Evolutionary conservation across 2,113 vertebrate species (phyloP), one percentile per base, ranked within the genome.

Genomic region (Arothron firmamentum): DNA sequence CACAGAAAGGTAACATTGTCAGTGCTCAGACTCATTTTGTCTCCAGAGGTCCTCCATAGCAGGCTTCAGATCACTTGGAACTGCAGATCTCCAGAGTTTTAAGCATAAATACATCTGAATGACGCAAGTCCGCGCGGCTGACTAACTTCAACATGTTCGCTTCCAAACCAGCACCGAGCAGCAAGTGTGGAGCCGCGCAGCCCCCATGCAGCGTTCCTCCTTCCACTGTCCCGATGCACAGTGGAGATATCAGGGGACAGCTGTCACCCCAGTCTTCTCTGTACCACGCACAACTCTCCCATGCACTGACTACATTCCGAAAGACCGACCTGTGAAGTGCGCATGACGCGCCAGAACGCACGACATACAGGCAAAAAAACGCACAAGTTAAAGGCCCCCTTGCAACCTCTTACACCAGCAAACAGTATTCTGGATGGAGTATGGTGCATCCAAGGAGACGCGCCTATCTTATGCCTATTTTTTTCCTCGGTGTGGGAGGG

Each of bases 11-110:
- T 83, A 71, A 85, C 89, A 90, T 89, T 84, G 76, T 90, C 85
- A 86, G 71, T 87, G 87, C 80, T 88, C 83, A 82, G 71, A 85
- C 79, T 91, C 91, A 92, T 92, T 75, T 88, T 91, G 89, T 64
- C 56, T 70, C 60, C 42, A 56, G 68, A 60, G 75, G 65, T 77
- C 72, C 89, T 88, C 90, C 91, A 92, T 92, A 90, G 79, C 89
- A 92, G 75, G 68, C 47, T 74, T 60, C 60, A 56, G 74, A 66
- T 79, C 73, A 79, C 67, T 73, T 68, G 58, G 31, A 55, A 65
- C 56, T 54, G 47, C 46, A 64, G 80, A 67, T 78, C 57, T 56
- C 59, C 42, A 68, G 73, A 74, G 70, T 54, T 43, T 48, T 19
- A 16, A 42, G 52, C 20, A 67, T 38, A 53, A 28, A 68, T 53